Conservation (phyloP, 2,888 invertebrate species). For the Platerodrilus igneus region DNA sequence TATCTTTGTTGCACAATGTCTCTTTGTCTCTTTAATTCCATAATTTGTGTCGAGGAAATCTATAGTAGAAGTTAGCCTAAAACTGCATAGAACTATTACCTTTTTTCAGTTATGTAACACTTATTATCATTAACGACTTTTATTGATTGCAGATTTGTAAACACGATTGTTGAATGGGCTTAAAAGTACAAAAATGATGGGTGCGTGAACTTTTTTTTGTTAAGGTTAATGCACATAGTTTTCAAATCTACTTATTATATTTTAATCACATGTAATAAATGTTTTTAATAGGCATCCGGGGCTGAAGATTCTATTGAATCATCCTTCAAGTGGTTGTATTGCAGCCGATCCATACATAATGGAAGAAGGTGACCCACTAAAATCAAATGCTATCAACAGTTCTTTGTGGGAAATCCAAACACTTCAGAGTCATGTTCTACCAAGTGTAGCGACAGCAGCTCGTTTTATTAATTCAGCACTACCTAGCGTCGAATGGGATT, state of each 20-base stretch:
- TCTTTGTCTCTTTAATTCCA: no score
- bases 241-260: neutral
- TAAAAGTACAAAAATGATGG: no score
- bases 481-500: conserved; percentile 64
- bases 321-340: conserved; percentile 49
- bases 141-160: no score
- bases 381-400: conserved; percentile 79
- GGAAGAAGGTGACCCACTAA: conserved; percentile 73
- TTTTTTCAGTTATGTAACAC: no score
- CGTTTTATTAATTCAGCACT: conserved; percentile 64
- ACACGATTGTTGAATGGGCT: no score
- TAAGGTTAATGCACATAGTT: no score
- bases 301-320: conserved; percentile 62
- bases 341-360: conserved; percentile 78
- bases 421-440: conserved; percentile 68
- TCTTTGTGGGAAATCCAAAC: conserved; percentile 90
- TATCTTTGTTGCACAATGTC: no score
- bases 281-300: conserved; percentile 71
- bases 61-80: no score
- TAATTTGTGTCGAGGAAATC: no score
- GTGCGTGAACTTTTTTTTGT: no score
- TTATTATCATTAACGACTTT: no score
- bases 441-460: conserved; percentile 68
- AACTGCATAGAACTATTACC: no score
- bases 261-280: neutral